Base-by-base conservation (phyloP, 1,140 invertebrate species). In the Brachionus rubens region DNA sequence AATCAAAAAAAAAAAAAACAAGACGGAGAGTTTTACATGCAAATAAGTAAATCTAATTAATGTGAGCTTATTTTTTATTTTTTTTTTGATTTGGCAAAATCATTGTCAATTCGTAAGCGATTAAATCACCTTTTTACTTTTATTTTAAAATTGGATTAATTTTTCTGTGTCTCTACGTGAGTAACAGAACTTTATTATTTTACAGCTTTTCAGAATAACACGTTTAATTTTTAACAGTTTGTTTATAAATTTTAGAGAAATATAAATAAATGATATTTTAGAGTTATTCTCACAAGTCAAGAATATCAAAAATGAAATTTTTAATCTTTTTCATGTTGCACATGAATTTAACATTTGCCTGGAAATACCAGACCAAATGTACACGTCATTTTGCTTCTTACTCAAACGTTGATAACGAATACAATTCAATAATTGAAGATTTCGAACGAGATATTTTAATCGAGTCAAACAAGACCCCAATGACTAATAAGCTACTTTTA, bases 101-200 rank as follows among this genome's bases (percentile, higher is more conserved):
- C 9, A 36, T 33, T 59, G 54, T 36, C 54, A 59, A 16, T 59
- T 59, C 24, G 9, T 36, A 59, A 19, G 28, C 9, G 9, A 65
- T 65, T 65, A 65, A 28, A 36, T 65, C 59, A 65, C 59, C 40
- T 65, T 65, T 46, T 65, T 24, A 14, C 40, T 65, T 41, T 65
- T 65, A 43, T n/a, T 43, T 41, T 21, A 65, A 36, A 36, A 43
- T 43, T 65, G 33, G 33, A 65, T 65, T 65, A 43, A 12, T 12
- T 62, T 33, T 10, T 2, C 40, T 62, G 9, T 28, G 10, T 24
- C 59, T 21, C 19, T 28, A 43, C 24, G 19, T 30, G 40, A 65
- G 40, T 65, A 43, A 43, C 33, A 65, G 40, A 65, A 65, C 59
- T 65, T 65, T 65, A 65, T 65, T 43, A 65, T 65, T 65, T 65